Evolutionary conservation across 2,113 vertebrate genomes (phyloP).

Genomic region (Grammomys surdaster): DNA sequence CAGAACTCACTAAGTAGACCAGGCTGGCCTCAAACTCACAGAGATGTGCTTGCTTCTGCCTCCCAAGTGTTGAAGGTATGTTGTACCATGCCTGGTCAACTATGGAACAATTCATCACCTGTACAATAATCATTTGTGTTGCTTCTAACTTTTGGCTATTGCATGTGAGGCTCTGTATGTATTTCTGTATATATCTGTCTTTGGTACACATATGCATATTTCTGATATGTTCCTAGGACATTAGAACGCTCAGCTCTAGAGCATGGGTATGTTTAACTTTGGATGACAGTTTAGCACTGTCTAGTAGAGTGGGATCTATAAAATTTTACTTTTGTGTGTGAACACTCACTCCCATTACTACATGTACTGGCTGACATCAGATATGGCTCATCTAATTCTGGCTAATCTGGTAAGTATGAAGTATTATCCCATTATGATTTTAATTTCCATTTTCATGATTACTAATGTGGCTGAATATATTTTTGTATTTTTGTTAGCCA

Average conservation of each 20-base stretch:
- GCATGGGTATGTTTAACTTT: not conserved
- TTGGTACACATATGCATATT: not conserved
- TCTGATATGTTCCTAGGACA: not conserved
- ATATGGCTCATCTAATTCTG: not conserved
- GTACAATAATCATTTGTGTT: not conserved
- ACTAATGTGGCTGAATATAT: not conserved
- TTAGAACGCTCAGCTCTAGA: not conserved
- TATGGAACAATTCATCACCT: not conserved
- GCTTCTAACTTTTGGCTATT: not conserved
- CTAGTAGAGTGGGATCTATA: not conserved
- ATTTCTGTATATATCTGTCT: not conserved
- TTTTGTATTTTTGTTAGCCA: not conserved
- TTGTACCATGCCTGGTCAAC: no score
- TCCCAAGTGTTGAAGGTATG: not conserved
- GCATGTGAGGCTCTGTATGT: not conserved
- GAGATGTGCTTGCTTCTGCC: not conserved
- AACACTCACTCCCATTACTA: not conserved
- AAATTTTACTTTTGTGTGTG: not conserved
- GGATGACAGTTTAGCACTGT: not conserved
- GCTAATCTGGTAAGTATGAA: not conserved
- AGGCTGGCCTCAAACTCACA: not conserved
- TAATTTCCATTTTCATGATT: constrained; percentile 13
- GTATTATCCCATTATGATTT: not conserved
- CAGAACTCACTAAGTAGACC: not conserved
- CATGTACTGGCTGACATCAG: not conserved